Percentiles rank a stretch among this genome's conserved stretches.
phyloP scores from a whole-genome alignment of 2,888 invertebrate species.

The Anthrax anthrax region DNA sequence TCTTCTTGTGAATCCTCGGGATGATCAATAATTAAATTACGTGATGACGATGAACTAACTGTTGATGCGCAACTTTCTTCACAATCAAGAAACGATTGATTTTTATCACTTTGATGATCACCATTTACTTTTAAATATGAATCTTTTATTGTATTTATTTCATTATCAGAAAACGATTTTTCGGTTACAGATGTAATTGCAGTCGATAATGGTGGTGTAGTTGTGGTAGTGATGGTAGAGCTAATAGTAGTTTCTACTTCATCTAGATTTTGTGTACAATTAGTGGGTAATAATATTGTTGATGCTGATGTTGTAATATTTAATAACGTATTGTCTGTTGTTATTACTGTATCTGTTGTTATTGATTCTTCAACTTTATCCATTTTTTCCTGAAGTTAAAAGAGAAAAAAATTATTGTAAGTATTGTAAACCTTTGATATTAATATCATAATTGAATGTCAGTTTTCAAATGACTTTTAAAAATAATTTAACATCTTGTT shows the following conservation, averaged over 20 bases:
- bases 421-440: too few species aligned
- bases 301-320: not conserved
- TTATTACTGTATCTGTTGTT: not conserved
- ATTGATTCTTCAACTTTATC: not conserved
- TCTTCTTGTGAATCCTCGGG: slow-evolving; percentile 15
- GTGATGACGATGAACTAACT: slow-evolving; percentile 25
- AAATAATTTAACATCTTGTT: too few species aligned
- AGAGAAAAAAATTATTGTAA: too few species aligned
- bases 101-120: not conserved
- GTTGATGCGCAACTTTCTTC: slow-evolving; percentile 14
- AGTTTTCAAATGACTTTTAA: too few species aligned
- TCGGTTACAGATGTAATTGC: not conserved
- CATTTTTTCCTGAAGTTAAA: not conserved
- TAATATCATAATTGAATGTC: too few species aligned
- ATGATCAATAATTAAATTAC: slow-evolving; percentile 31
- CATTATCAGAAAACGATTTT: not conserved
- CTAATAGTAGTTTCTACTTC: too few species aligned
- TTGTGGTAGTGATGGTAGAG: not conserved
- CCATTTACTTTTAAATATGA: slow-evolving; percentile 4
- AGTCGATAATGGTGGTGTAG: not conserved
- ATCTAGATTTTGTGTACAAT: too few species aligned
- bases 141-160: not conserved
- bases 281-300: not conserved
- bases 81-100: slow-evolving; percentile 6
- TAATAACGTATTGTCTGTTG: not conserved